These are phyloP conservation scores for Chrysomallon squamiferum DNA, from an alignment of 1,140 invertebrate species.

Conservation along the genomic window DNA sequence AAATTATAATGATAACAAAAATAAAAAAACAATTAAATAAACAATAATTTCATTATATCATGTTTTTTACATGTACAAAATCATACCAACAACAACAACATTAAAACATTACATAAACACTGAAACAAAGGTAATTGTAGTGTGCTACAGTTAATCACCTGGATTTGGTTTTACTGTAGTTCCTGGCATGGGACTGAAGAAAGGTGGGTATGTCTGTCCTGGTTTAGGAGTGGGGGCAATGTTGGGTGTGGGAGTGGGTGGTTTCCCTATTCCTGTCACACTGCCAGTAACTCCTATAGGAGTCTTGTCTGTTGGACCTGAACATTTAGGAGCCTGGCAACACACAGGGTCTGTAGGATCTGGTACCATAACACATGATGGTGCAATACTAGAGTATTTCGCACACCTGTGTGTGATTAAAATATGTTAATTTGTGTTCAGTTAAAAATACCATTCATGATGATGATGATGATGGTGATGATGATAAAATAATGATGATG, in stretches of 20 bases:
- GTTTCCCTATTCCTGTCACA: conserved; percentile 21
- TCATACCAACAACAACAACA: too few relatives aligned
- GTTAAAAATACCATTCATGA: too few relatives aligned
- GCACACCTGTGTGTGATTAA: conserved; percentile 34
- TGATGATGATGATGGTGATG: too few relatives aligned
- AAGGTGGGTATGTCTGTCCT: neutral
- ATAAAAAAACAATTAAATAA: too few relatives aligned
- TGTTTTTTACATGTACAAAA: too few relatives aligned
- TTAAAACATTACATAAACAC: too few relatives aligned
- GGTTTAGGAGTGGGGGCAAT: neutral
- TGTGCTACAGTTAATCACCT: too few relatives aligned
- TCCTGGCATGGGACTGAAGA: neutral
- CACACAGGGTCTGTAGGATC: conserved; percentile 47
- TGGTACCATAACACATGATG: conserved; percentile 40
- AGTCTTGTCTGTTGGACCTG: conserved; percentile 18
- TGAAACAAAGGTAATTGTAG: too few relatives aligned
- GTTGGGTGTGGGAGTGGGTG: conserved; percentile 6
- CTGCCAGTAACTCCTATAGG: conserved; percentile 23
- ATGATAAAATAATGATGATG: too few relatives aligned
- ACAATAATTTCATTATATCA: too few relatives aligned
- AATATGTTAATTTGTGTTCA: neutral
- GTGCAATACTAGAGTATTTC: conserved; percentile 31
- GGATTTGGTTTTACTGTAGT: neutral
- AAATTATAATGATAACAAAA: too few relatives aligned
- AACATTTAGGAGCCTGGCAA: conserved; percentile 46